Conservation (phyloP, 2,888 invertebrate species). For the Ophion ellenae region DNA sequence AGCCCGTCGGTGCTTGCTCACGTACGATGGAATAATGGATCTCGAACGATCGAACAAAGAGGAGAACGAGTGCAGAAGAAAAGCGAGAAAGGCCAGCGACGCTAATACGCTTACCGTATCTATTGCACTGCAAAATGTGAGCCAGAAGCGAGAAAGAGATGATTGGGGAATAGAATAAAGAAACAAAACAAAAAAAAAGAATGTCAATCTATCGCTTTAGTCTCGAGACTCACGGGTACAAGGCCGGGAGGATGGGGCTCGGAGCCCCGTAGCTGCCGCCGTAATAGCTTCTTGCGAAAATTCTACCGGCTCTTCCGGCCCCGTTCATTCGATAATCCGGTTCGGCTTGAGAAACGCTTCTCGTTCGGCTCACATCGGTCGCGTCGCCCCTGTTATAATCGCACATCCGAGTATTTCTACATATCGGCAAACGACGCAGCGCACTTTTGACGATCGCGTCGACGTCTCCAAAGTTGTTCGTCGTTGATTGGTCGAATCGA, state of each 20-base stretch:
- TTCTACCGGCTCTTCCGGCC: conserved; percentile 21
- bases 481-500: neutral
- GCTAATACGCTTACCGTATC: conserved; percentile 82
- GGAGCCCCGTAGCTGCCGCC: conserved; percentile 68
- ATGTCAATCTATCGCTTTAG: too few species aligned
- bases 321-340: neutral
- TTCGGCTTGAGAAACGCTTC: neutral
- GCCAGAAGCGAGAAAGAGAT: neutral
- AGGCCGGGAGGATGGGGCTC: conserved; percentile 71
- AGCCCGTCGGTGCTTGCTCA: conserved; percentile 72
- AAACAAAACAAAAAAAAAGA: neutral
- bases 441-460: conserved; percentile 63
- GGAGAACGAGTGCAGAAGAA: conserved; percentile 82
- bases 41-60: conserved; percentile 80
- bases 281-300: conserved; percentile 76
- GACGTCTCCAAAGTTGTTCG: conserved; percentile 41
- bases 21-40: conserved; percentile 78
- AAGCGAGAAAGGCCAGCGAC: conserved; percentile 82
- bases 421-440: conserved; percentile 63
- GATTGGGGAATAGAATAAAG: neutral
- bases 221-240: conserved; percentile 75
- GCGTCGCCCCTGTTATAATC: conserved; percentile 56
- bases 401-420: conserved; percentile 70
- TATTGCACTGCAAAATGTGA: conserved; percentile 77
- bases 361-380: neutral